Evolutionary conservation across 2,888 invertebrate genomes (phyloP), one percentile per base, ranked within the genome.

Genomic region (Drosophila borborema): DNA sequence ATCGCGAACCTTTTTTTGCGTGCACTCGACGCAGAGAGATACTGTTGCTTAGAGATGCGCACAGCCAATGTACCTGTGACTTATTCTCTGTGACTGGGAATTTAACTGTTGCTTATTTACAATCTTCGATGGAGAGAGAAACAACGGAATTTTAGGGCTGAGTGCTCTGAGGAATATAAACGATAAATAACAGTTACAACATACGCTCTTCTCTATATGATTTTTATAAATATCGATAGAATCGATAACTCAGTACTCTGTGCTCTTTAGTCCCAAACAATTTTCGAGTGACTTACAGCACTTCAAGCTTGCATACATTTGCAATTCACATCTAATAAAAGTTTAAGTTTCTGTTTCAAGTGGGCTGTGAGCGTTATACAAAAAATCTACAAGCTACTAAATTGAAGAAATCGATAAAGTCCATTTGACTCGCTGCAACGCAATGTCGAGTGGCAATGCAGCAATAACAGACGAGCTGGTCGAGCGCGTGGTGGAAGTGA

Each of bases 401-500:
- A 43, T 49, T n/a, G 8, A 48, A 45, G 2, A 45, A 41, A 58
- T 9, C 34, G 43, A 49, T 59, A 12, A 43, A 45, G 48, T 38
- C 58, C 48, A 45, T 51, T 66, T 59, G 73, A 43, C 51, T 53
- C 43, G 63, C 69, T 64, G 65, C 65, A 65, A 31, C 61, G 77
- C 70, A 65, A 83, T 83, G 83, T 86, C 84, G 66, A 76, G 66
- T 70, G 77, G 71, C 73, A 82, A 64, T 64, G 72, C 74, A 51
- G 74, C 66, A 41, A 34, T 64, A 56, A 64, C 67, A 28, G 78
- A 76, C 71, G 90, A 90, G 12, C 80, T 89, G 54, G 83, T 93
- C 66, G 85, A 90, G 46, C 85, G 89, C 55, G 90, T 92, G 53
- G 86, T 91, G 65, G 92, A 92, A 82, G 89, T 92, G 41, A 92